These are phyloP conservation scores for Cantharis flavilabris DNA, from an alignment of 2,888 invertebrate genomes.

Conservation along the genomic window DNA sequence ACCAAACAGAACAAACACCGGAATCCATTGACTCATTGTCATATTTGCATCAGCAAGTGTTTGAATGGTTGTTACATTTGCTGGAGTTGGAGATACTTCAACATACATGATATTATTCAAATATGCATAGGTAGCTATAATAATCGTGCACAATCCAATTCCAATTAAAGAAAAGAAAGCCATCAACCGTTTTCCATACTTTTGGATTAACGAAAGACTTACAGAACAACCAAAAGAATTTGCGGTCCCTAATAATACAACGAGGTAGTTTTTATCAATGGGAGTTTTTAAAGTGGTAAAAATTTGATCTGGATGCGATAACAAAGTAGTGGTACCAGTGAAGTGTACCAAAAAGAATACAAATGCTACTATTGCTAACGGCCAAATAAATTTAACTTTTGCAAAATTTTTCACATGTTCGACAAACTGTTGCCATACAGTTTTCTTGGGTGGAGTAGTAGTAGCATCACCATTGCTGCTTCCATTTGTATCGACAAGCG, in stretches of 20 bases:
- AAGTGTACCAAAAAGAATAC: conserved; percentile 76
- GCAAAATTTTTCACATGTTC: conserved; percentile 56
- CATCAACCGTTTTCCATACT: conserved; percentile 72
- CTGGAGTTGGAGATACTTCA: neutral
- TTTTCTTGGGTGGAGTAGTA: neutral
- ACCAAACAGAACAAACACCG: conserved; percentile 66
- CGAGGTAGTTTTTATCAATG: conserved; percentile 76
- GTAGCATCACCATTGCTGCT: neutral
- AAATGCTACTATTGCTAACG: conserved; percentile 68
- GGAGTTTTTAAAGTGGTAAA: conserved; percentile 74
- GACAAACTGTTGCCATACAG: conserved; percentile 1
- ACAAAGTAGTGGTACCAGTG: conserved; percentile 74
- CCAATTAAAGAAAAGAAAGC: conserved; percentile 70
- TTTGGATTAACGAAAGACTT: conserved; percentile 71
- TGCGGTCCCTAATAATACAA: conserved; percentile 71
- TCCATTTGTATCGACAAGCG: neutral
- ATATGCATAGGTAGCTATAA: conserved; percentile 63
- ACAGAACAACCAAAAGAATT: conserved; percentile 70
- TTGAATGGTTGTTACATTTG: neutral
- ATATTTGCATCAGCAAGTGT: neutral
- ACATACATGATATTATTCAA: conserved; percentile 35
- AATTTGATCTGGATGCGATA: conserved; percentile 76
- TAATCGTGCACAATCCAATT: conserved; percentile 66
- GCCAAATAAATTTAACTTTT: conserved; percentile 67
- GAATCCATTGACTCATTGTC: conserved; percentile 62